Evolutionary conservation across 35 echinoderm and acorn worm species (phyloP), one percentile per base, ranked within the genome.

Genomic region (Anneissia japonica): DNA sequence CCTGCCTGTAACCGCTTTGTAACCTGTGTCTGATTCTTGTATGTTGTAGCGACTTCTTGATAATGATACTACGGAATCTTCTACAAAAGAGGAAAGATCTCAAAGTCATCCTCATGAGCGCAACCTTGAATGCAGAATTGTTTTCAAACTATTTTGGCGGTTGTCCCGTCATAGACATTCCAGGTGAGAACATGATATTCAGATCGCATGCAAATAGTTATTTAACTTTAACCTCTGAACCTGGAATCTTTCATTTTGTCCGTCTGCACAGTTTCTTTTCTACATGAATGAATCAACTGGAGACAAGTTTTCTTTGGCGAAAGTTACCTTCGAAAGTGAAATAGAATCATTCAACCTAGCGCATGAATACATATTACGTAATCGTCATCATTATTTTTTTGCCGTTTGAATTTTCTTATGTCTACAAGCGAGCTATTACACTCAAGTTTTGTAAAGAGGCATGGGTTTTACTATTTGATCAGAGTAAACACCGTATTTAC

Each of bases 111-210:
- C 51, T 64, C 10, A 64, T 64, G 51, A 64, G 51, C 38, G 79
- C 29, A 17, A 45, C 40, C 43, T 38, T 92, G 26, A 92, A 92
- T 87, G 90, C 90, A 19, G 85, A 92, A 28, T 81, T 92, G 5
- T 92, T 88, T 34, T 88, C 90, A 6, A 72, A 46, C 12, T 87
- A 92, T 39, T 92, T 87, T 51, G 43, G 72, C 14, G 81, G 77
- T 38, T 87, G 85, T 51, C 90, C 90, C 55, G 90, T 92, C 77
- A 84, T 92, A 9, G 79, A 92, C 34, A 92, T 92, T 16, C 90
- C 90, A 81, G 90, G 90, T 92, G 38, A 72, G 40, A 73, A 46
- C 1, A 7, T 76, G 4, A 76, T 76, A 10, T 76, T 76, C 10
- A 7, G 74, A 5, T 34, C 4, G 28, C 10, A 76, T 34, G n/a